Evolutionary conservation across 2,888 invertebrate species (phyloP), one percentile per base, ranked within the genome.

Genomic region (Exocentrus adspersus): DNA sequence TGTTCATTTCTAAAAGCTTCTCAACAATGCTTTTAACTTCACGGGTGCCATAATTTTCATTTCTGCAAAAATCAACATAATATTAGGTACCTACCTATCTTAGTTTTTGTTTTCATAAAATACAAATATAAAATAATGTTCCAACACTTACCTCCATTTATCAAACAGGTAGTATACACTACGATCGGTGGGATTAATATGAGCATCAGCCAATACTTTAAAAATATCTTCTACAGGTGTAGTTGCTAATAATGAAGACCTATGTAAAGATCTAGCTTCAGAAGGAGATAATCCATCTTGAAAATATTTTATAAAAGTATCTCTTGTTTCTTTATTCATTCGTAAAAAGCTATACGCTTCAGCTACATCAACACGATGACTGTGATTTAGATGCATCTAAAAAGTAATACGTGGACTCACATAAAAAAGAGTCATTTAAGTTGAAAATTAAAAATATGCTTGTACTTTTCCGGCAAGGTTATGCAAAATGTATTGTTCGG

Each of bases 211-310:
- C 5, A 60, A 46, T 58, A 45, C 20, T 58, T 51, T 17, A 62
- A 17, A 58, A 45, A 62, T 58, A 28, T 51, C 16, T 28, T 62
- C 58, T 51, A 58, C 51, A 58, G 58, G 58, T 51, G 62, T 58
- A 62, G 51, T 37, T 62, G 65, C 65, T 21, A 65, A 53, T 63
- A 63, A 48, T 19, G 41, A 63, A 52, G 65, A 59, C 60, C 56
- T 62, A 43, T 58, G 50, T 19, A 20, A 63, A 52, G 62, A 59
- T 63, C 51, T 62, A 43, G 60, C 58, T 52, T 62, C 58, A 58
- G 57, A 57, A 14, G 58, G 48, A 24, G 52, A 50, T 43, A 58
- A 51, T 58, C 62, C 50, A 32, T 32, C 9, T 32, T 32, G 2
- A 32, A 7, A 9, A 10, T 32, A 5, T 32, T 32, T 32, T 5